phyloP scores from a whole-genome alignment of 1,140 invertebrate species.

The Holcopasites calliopsidis region DNA sequence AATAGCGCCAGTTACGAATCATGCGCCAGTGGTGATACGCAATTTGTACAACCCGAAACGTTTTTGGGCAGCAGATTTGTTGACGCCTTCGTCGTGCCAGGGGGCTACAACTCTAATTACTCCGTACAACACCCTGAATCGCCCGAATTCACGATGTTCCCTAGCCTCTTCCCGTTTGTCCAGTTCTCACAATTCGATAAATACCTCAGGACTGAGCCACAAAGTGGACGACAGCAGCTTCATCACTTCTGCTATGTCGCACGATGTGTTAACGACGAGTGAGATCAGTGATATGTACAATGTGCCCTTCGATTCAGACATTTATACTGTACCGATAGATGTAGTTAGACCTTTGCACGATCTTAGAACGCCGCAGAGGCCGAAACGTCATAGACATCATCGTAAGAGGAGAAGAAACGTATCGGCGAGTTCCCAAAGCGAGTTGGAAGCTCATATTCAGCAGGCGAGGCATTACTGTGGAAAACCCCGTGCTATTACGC shows the following conservation, averaged over 20 bases:
- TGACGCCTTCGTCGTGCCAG: slow-evolving; percentile 82
- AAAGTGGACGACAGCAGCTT: slow-evolving; percentile 90
- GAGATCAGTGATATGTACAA: slow-evolving; percentile 91
- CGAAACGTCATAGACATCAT: slow-evolving; percentile 82
- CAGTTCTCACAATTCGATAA: slow-evolving; percentile 89
- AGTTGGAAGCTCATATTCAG: slow-evolving; percentile 74
- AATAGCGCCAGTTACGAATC: slow-evolving; percentile 57
- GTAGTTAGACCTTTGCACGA: slow-evolving; percentile 83
- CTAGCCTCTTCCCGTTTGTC: slow-evolving; percentile 86
- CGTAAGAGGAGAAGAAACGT: slow-evolving; percentile 83
- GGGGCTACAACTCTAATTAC: slow-evolving; percentile 75
- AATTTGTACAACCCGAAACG: slow-evolving; percentile 74
- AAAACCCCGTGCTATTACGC: slow-evolving; percentile 74
- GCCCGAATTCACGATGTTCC: slow-evolving; percentile 87
- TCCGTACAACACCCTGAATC: slow-evolving; percentile 78
- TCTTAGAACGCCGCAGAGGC: slow-evolving; percentile 77
- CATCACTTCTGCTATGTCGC: slow-evolving; percentile 91
- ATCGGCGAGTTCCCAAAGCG: slow-evolving; percentile 79
- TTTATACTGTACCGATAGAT: slow-evolving; percentile 91
- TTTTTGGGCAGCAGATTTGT: slow-evolving; percentile 83
- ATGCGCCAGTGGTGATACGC: slow-evolving; percentile 45
- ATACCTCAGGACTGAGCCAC: slow-evolving; percentile 84
- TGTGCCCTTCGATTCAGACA: slow-evolving; percentile 91
- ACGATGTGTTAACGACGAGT: slow-evolving; percentile 86
- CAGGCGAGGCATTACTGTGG: slow-evolving; percentile 78